These are phyloP conservation scores for Acanthosepion pharaonis DNA, from an alignment of 2,888 invertebrate genomes.

Conservation along the genomic window DNA sequence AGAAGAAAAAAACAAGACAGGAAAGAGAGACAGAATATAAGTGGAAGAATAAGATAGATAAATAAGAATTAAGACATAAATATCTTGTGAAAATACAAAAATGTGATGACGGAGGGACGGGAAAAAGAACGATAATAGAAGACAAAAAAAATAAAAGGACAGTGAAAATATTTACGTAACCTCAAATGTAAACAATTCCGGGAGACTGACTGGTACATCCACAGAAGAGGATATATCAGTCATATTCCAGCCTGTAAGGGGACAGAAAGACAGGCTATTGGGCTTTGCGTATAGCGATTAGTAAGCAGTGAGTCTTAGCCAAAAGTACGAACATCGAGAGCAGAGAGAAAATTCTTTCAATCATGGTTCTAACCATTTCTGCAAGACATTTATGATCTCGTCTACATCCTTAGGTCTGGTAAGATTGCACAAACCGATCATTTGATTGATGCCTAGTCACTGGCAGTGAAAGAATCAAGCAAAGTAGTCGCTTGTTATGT, in stretches of 20 bases:
- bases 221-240: background rate
- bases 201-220: conserved; percentile 11
- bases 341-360: background rate
- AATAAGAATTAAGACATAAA: too few relatives aligned
- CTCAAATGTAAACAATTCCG: background rate
- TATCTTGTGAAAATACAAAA: too few relatives aligned
- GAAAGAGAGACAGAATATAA: too few relatives aligned
- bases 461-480: background rate
- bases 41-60: too few relatives aligned
- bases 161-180: conserved; percentile 22
- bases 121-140: background rate
- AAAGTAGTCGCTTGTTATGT: background rate
- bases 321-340: background rate
- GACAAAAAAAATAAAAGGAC: background rate
- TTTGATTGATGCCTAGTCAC: background rate
- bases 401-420: background rate
- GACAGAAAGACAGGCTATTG: background rate
- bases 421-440: background rate
- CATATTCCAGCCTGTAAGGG: background rate
- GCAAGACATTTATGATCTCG: background rate
- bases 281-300: background rate
- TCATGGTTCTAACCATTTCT: background rate
- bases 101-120: background rate
- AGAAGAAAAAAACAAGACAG: too few relatives aligned
- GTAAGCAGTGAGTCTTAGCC: background rate